These are phyloP conservation scores for Hypothenemus hampei DNA, from an alignment of 1,140 invertebrate species.

Conservation along the genomic window DNA sequence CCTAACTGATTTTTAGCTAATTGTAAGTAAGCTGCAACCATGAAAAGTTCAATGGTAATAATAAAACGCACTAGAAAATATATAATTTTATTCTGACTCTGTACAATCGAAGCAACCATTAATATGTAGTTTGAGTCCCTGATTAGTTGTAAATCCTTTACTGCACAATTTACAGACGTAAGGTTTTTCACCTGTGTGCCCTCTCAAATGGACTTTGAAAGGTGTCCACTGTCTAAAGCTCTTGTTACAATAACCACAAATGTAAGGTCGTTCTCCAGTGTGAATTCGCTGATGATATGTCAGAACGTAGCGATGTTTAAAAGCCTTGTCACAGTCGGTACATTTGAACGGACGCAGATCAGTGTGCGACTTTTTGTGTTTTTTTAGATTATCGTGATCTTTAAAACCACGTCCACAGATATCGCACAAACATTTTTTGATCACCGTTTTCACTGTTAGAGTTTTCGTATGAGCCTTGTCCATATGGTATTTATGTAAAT, in stretches of 20 bases:
- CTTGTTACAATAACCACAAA: conserved; percentile 50
- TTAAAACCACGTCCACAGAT: conserved; percentile 53
- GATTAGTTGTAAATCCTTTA: conserved; percentile 26
- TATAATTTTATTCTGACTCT: too few species aligned
- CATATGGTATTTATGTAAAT: conserved; percentile 13
- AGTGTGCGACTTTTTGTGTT: conserved; percentile 57
- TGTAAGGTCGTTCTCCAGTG: conserved; percentile 51
- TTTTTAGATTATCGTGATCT: conserved; percentile 52
- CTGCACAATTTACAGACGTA: conserved; percentile 22
- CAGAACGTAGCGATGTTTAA: conserved; percentile 50
- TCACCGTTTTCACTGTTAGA: conserved; percentile 31
- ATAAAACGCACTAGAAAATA: too few species aligned
- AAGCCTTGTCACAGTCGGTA: conserved; percentile 49
- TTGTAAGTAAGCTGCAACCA: too few species aligned
- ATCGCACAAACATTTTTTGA: conserved; percentile 47
- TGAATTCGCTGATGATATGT: conserved; percentile 53
- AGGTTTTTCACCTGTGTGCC: conserved; percentile 35
- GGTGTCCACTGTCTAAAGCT: conserved; percentile 46
- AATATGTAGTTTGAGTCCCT: conserved; percentile 23
- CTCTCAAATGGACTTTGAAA: conserved; percentile 49
- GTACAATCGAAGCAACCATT: conserved; percentile 14
- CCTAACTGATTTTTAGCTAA: too few species aligned
- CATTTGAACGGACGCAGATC: conserved; percentile 49
- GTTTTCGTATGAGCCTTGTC: conserved; percentile 20
- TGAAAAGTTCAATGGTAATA: too few species aligned